Conservation (phyloP, 2,888 invertebrate species). For the Lissonota sp. region DNA sequence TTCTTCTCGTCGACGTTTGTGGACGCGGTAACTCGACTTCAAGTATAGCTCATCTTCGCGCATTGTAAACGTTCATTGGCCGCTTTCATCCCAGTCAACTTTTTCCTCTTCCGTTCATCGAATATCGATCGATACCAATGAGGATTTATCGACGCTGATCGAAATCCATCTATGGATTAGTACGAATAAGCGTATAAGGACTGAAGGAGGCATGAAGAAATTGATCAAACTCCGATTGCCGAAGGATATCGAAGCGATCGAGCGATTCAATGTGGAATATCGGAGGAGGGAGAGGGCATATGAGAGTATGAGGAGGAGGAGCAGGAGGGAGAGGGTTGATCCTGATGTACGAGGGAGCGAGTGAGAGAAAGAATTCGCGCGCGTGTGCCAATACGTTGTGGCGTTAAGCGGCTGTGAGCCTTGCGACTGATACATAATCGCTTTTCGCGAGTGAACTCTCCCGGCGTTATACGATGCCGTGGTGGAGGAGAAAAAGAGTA, state of each 20-base stretch:
- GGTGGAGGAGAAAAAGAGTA: background rate
- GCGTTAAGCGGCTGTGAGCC: conserved; percentile 57
- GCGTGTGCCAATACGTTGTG: conserved; percentile 53
- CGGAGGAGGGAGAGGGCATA: background rate
- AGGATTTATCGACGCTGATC: conserved; percentile 41
- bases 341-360: background rate
- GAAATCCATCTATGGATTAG: background rate
- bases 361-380: conserved; percentile 5
- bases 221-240: conserved; percentile 45
- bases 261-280: conserved; percentile 28
- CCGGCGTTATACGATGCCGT: conserved; percentile 30
- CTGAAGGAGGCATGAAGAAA: conserved; percentile 27
- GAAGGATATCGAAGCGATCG: conserved; percentile 42
- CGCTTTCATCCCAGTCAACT: conserved; percentile 1
- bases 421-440: conserved; percentile 65
- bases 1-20: too few species aligned
- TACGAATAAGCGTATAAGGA: background rate
- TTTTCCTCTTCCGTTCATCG: conserved; percentile 18
- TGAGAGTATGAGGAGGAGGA: background rate
- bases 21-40: too few species aligned
- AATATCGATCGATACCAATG: conserved; percentile 23
- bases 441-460: conserved; percentile 59
- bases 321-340: conserved; percentile 1
- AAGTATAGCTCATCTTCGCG: background rate
- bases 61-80: conserved; percentile 14